Conservation (phyloP, 2,113 vertebrate genomes). For the Proterorhinus semilunaris region DNA sequence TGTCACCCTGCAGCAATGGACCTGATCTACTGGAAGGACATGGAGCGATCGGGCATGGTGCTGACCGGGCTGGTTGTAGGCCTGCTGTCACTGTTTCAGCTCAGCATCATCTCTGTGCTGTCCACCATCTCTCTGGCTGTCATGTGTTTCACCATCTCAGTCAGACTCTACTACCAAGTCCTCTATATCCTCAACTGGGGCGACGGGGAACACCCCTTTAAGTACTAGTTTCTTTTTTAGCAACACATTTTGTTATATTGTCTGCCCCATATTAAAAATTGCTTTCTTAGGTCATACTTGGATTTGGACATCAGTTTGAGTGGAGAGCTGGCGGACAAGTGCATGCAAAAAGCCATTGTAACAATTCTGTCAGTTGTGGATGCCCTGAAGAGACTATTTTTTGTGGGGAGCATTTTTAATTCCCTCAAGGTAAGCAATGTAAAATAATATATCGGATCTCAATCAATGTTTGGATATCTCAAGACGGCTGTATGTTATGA, state of each 20-base stretch:
- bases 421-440: conserved; percentile 84
- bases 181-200: conserved; percentile 78
- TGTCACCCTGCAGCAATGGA: conserved; percentile 73
- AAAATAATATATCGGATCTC: too few species aligned
- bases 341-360: conserved; percentile 74
- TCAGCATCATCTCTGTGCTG: conserved; percentile 85
- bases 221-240: conserved; percentile 62
- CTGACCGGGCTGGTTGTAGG: conserved; percentile 83
- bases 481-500: too few species aligned
- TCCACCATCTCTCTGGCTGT: conserved; percentile 80
- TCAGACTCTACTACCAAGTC: conserved; percentile 82
- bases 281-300: conserved; percentile 76
- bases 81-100: conserved; percentile 86
- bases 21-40: conserved; percentile 88
- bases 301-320: conserved; percentile 81
- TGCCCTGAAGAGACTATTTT: conserved; percentile 81
- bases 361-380: conserved; percentile 62
- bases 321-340: conserved; percentile 77
- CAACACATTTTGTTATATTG: not conserved
- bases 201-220: conserved; percentile 81
- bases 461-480: too few species aligned
- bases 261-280: not conserved
- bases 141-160: conserved; percentile 83
- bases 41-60: conserved; percentile 78
- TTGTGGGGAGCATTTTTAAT: conserved; percentile 83